Conservation (phyloP, 2,888 invertebrate genomes). For the Hartigia nigra region DNA sequence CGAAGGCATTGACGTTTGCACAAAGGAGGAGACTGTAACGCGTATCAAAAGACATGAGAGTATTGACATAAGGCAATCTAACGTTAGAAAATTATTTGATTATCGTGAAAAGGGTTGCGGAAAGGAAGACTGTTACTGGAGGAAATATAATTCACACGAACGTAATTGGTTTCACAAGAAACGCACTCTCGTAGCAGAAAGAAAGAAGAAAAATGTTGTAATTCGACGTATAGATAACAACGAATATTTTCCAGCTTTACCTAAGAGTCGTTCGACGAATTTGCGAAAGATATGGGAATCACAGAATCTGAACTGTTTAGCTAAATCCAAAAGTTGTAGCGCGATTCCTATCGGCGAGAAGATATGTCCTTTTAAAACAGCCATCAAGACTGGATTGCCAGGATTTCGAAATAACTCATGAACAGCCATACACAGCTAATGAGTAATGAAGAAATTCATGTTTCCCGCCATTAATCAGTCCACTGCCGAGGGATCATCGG, state of each 20-base stretch:
- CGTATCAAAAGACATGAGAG: slow-evolving; percentile 26
- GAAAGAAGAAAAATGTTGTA: slow-evolving; percentile 21
- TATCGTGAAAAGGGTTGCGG: slow-evolving; percentile 33
- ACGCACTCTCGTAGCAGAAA: slow-evolving; percentile 26
- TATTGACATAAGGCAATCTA: neutral
- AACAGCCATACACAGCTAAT: slow-evolving; percentile 21
- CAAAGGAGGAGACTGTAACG: slow-evolving; percentile 29
- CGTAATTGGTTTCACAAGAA: slow-evolving; percentile 29
- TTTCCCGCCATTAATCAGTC: slow-evolving; percentile 11
- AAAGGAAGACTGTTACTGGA: slow-evolving; percentile 27
- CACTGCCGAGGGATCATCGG: neutral
- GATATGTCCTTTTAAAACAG: slow-evolving; percentile 31
- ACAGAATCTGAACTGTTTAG: slow-evolving; percentile 25
- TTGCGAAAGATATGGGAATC: slow-evolving; percentile 29
- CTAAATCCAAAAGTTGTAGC: slow-evolving; percentile 44
- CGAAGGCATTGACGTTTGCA: slow-evolving; percentile 23
- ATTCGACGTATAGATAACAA: slow-evolving; percentile 24
- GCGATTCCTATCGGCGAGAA: slow-evolving; percentile 34
- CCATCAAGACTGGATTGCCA: slow-evolving; percentile 26
- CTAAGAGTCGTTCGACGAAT: slow-evolving; percentile 35
- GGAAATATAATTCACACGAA: slow-evolving; percentile 27
- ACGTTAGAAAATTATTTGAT: slow-evolving; percentile 30
- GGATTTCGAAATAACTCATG: slow-evolving; percentile 41
- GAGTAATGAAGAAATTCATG: slow-evolving; percentile 38
- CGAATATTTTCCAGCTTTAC: slow-evolving; percentile 36